Conservation (phyloP, 2,113 vertebrate species). For the Athene noctua region DNA sequence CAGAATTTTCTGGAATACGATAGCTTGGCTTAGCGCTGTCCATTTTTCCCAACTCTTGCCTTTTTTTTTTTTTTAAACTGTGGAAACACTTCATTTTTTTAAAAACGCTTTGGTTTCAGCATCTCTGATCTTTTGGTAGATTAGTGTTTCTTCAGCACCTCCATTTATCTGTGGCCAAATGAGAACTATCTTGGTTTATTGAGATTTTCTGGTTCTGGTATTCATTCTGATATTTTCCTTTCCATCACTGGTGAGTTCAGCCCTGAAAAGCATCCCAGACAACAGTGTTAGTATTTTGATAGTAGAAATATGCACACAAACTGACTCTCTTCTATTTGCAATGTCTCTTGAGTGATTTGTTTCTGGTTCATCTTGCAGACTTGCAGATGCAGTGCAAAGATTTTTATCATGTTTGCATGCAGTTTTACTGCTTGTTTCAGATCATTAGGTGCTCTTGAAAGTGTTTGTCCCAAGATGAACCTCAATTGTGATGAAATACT, state of each 20-base stretch:
- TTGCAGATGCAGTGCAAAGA: constrained; percentile 7
- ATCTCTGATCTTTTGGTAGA: neutral
- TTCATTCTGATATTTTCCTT: neutral
- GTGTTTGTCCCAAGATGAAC: constrained; percentile 14
- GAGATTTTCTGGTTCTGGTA: neutral
- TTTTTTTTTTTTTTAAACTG: neutral
- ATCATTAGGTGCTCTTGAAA: constrained; percentile 23
- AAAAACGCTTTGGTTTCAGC: neutral
- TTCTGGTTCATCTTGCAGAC: neutral
- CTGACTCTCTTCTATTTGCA: neutral
- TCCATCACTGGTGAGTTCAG: neutral
- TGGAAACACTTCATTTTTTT: neutral
- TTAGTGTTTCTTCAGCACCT: neutral
- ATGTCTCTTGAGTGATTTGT: neutral
- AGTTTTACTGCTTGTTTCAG: constrained; percentile 31
- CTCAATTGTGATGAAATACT: constrained; percentile 11
- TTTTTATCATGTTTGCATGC: constrained; percentile 9
- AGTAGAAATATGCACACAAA: neutral
- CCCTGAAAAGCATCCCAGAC: neutral
- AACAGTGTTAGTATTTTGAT: neutral
- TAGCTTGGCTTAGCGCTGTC: neutral
- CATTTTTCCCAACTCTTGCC: neutral
- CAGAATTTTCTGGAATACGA: neutral
- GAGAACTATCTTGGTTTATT: neutral
- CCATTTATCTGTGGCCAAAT: neutral